phyloP scores from a whole-genome alignment of 2,888 invertebrate species.

The Calameuta filiformis region DNA sequence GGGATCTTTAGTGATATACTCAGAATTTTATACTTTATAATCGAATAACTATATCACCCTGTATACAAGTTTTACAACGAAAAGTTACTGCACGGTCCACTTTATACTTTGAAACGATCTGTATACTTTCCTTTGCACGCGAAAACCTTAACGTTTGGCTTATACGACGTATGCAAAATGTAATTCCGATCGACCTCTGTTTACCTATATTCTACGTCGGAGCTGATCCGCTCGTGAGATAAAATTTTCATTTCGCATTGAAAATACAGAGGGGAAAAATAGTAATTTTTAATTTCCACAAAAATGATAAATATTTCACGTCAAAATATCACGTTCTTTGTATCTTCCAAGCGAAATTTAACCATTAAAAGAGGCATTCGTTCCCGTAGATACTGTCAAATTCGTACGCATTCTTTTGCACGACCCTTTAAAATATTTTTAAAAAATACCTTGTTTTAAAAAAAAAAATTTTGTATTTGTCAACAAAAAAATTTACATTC shows the following conservation, averaged over 20 bases:
- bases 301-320: neutral
- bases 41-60: neutral
- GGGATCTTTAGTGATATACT: neutral
- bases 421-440: neutral
- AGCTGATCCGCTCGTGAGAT: neutral
- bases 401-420: no score
- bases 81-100: neutral
- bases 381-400: neutral
- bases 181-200: neutral
- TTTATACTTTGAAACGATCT: neutral
- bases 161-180: neutral
- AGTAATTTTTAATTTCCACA: neutral
- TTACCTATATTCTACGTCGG: neutral
- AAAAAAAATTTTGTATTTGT: no score
- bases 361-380: neutral
- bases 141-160: neutral
- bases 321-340: neutral
- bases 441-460: neutral
- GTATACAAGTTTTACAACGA: neutral
- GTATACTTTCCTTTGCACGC: neutral
- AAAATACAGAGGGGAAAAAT: neutral
- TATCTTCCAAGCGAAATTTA: no score
- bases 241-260: neutral
- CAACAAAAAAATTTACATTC: no score
- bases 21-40: neutral